Conservation (phyloP, 2,888 invertebrate genomes). For the Parapristionchus giblindavisi region DNA sequence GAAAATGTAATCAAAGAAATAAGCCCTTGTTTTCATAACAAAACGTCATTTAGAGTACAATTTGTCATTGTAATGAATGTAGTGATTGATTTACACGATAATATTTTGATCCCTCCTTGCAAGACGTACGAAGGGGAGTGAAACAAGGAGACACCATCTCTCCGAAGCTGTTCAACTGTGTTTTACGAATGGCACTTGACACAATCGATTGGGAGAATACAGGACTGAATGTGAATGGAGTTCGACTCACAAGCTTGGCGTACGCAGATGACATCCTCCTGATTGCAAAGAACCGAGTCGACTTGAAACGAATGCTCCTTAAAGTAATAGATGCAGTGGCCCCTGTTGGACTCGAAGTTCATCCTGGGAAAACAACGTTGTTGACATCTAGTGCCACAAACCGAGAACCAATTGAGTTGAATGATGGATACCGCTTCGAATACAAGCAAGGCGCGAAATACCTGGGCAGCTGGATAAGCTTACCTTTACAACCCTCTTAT, state of each 20-base stretch:
- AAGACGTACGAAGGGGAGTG: neutral
- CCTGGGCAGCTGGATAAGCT: neutral
- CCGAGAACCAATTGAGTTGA: neutral
- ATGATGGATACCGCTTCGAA: neutral
- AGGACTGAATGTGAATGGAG: neutral
- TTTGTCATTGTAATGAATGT: too few relatives aligned
- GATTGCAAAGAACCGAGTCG: neutral
- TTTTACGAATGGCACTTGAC: neutral
- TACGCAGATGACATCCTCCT: constrained; percentile 14
- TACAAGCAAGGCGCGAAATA: neutral
- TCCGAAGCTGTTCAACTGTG: constrained; percentile 1
- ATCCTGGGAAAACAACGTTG: neutral
- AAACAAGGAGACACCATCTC: constrained; percentile 12
- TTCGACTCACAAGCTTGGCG: neutral
- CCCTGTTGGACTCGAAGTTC: neutral
- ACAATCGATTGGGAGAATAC: neutral
- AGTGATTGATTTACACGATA: too few relatives aligned
- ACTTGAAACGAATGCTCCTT: neutral
- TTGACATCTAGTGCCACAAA: neutral
- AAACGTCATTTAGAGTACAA: too few relatives aligned
- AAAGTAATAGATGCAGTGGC: neutral
- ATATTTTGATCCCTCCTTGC: too few relatives aligned
- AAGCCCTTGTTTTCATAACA: too few relatives aligned
- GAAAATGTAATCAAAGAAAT: too few relatives aligned
- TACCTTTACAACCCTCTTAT: neutral